Base-by-base conservation (phyloP, 2,797 vertebrate species). In the Pithecia hirsuta region DNA sequence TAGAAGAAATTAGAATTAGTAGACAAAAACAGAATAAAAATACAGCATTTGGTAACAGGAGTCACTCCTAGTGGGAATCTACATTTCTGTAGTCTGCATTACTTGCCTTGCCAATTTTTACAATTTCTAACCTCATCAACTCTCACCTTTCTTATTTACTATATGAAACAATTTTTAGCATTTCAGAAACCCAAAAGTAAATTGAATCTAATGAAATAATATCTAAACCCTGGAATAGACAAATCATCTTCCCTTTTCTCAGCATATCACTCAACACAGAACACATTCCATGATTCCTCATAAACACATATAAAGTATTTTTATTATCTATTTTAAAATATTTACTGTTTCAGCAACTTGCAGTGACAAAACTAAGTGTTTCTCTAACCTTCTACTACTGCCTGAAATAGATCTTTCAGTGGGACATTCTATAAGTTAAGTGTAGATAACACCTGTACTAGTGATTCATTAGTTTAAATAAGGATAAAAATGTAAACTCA, bases 381-480 rank as follows among this genome's bases (percentile, higher is more conserved):
- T 84, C 36, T 87, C 7, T 89, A 82, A 72, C 36, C 28, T 95
- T 90, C 17, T 67, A 52, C 52, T 9, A 59, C 12, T 61, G 36
- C 75, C 55, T 93, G 44, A 93, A 93, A 94, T 52, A 80, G 28
- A 5, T 88, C 24, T 67, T 94, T 94, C 15, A 1, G 48, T 24
- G 6, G 59, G 22, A 39, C 14, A 86, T 76, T 79, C 33, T 85
- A 39, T 72, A 91, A 93, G 72, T 84, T 89, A 41, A 82, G 19
- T 80, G 15, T 55, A 80, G 39, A 83, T 75, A 83, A 79, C 33
- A 94, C 36, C 52, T 95, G 9, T n/a, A 64, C 12, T 36, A 72
- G 39, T 90, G 41, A 85, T 93, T 93, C 41, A 70, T 86, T 94
- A 78, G 2, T 79, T 93, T 81, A 96, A 80, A 76, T 44, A 70